Evolutionary conservation across 2,797 vertebrate genomes (phyloP).

Genomic region (Trematomus bernacchii): DNA sequence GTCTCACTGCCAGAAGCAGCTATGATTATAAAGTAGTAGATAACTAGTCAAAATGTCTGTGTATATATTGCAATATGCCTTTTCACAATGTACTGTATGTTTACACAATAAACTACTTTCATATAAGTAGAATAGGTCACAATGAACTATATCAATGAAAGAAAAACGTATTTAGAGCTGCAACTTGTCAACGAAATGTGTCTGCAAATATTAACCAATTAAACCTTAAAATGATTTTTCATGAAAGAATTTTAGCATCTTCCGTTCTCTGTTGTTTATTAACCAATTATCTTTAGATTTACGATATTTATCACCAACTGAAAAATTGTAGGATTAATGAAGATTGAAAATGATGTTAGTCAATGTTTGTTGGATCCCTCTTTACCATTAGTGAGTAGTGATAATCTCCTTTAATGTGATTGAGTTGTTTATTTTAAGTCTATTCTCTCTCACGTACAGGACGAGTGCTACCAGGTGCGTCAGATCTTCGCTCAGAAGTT

Average conservation of each 20-base stretch:
- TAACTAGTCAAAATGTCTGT: neutral
- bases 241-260: too few species aligned
- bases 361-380: too few species aligned
- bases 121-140: neutral
- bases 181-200: too few species aligned
- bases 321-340: too few species aligned
- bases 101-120: neutral
- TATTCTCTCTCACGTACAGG: constrained; percentile 78
- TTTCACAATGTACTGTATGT: neutral
- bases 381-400: neutral
- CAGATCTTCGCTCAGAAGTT: constrained; percentile 99
- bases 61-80: neutral
- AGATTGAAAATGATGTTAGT: too few species aligned
- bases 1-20: neutral
- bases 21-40: neutral
- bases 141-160: neutral
- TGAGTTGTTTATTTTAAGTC: neutral
- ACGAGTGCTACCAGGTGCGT: constrained; percentile 99
- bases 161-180: neutral
- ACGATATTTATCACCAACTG: too few species aligned
- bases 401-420: neutral
- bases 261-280: too few species aligned
- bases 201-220: too few species aligned
- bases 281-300: too few species aligned
- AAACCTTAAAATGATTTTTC: too few species aligned